phyloP scores from a whole-genome alignment of 2,797 vertebrate genomes.

The Lagocephalus sceleratus region DNA sequence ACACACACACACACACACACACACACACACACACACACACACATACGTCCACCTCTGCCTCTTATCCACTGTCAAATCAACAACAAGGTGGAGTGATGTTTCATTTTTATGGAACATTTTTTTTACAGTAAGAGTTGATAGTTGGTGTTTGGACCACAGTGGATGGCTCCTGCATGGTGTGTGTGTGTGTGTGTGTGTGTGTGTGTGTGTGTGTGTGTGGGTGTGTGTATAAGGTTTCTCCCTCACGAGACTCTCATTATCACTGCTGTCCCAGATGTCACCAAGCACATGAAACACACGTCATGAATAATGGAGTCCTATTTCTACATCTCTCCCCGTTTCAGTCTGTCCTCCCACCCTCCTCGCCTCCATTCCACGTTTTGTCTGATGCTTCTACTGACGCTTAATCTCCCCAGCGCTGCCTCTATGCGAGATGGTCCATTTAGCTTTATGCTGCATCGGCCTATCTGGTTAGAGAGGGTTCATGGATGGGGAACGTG shows the following conservation, averaged over 20 bases:
- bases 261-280: conserved; percentile 81
- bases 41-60: conserved; percentile 30
- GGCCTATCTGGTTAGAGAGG: conserved; percentile 56
- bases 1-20: conserved; percentile 38
- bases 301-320: conserved; percentile 81
- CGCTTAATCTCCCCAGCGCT: conserved; percentile 62
- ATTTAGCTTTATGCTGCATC: conserved; percentile 63
- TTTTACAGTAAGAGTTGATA: conserved; percentile 36
- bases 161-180: conserved; percentile 39
- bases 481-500: conserved; percentile 54
- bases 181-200: conserved; percentile 24
- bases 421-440: conserved; percentile 62
- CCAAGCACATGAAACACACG: conserved; percentile 78
- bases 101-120: conserved; percentile 23
- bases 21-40: conserved; percentile 40
- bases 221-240: conserved; percentile 47
- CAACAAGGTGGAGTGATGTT: conserved; percentile 37
- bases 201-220: conserved; percentile 38
- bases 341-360: conserved; percentile 50
- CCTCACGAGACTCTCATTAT: conserved; percentile 79
- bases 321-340: conserved; percentile 71
- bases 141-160: conserved; percentile 49
- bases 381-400: conserved; percentile 66
- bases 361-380: conserved; percentile 54
- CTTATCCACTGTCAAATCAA: conserved; percentile 41